Evolutionary conservation across 1,140 invertebrate species (phyloP).

Genomic region (Solen grandis): DNA sequence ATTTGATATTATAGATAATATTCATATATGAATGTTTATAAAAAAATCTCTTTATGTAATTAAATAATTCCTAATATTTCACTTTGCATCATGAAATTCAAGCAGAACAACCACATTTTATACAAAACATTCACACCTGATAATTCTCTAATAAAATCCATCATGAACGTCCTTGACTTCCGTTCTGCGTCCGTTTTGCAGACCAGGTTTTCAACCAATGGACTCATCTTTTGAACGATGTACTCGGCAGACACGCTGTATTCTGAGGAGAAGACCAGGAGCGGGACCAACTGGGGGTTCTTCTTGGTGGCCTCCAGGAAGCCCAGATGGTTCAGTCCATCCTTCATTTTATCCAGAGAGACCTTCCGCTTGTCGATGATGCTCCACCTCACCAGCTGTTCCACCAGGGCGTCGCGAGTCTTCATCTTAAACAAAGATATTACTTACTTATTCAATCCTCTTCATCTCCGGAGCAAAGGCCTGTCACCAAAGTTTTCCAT

Average conservation of each 20-base stretch:
- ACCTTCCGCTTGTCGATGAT: constrained; percentile 33
- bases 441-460: no score
- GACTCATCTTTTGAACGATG: neutral
- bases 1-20: no score
- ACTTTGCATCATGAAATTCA: neutral
- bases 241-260: constrained; percentile 19
- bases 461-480: no score
- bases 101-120: neutral
- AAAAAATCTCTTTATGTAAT: no score
- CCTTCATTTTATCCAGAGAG: constrained; percentile 28
- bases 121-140: neutral
- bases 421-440: constrained; percentile 8
- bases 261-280: constrained; percentile 9
- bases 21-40: no score
- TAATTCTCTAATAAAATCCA: constrained; percentile 17
- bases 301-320: constrained; percentile 37
- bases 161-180: neutral
- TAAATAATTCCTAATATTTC: neutral
- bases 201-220: neutral
- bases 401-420: constrained; percentile 4
- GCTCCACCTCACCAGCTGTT: constrained; percentile 27
- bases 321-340: constrained; percentile 32
- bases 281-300: constrained; percentile 4
- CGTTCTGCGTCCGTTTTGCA: neutral
- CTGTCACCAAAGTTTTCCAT: neutral